Evolutionary conservation across 1,140 invertebrate species (phyloP).

Genomic region (Drosophila miranda): DNA sequence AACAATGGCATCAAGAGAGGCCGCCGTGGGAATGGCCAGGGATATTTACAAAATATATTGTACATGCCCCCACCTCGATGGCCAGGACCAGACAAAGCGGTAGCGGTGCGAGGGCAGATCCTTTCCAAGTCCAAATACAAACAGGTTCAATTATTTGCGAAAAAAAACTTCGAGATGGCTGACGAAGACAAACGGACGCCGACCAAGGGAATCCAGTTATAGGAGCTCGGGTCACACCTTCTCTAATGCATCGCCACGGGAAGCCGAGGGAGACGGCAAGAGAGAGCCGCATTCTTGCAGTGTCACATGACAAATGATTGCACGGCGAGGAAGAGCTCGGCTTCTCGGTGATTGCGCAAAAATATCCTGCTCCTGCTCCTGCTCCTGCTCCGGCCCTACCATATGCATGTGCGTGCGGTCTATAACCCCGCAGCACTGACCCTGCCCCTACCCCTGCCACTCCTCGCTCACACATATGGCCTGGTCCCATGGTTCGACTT

Average conservation of each 20-base stretch:
- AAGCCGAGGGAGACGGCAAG: conserved; percentile 3
- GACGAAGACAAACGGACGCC: conserved; percentile 54
- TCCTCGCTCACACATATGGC: conserved; percentile 52
- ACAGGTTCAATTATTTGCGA: conserved; percentile 76
- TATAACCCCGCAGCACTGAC: conserved; percentile 29
- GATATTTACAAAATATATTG: conserved; percentile 73
- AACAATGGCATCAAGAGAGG: conserved; percentile 56
- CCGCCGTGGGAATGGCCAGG: conserved; percentile 62
- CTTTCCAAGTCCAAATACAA: conserved; percentile 42
- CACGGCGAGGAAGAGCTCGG: conserved; percentile 16
- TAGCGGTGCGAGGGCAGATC: conserved; percentile 30
- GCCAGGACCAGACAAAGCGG: conserved; percentile 61
- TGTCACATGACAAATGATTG: conserved; percentile 77
- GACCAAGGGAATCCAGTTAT: conserved; percentile 24
- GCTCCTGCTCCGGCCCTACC: conserved; percentile 27
- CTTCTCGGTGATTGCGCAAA: conserved; percentile 74
- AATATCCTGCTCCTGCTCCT: conserved; percentile 59
- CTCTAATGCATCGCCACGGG: conserved; percentile 44
- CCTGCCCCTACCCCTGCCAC: conserved; percentile 1
- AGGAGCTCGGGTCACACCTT: conserved; percentile 66
- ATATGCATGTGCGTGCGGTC: conserved; percentile 57
- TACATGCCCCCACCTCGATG: background rate
- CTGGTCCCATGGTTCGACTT: conserved; percentile 41
- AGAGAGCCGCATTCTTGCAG: conserved; percentile 47
- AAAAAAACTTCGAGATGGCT: conserved; percentile 31